Base-by-base conservation (phyloP, 2,888 invertebrate genomes). In the Osmoderma eremita region DNA sequence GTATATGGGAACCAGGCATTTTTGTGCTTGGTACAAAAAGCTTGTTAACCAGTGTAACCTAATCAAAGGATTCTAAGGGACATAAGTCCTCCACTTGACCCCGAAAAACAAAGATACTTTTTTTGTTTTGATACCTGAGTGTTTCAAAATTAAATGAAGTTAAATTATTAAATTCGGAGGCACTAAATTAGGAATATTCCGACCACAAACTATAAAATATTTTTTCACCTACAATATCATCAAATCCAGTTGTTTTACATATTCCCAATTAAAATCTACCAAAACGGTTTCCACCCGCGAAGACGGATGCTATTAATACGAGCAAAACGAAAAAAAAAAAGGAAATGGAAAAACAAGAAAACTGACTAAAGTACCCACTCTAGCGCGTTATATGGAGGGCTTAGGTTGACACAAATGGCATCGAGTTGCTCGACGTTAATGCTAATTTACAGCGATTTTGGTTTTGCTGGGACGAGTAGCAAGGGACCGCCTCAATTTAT, bases 371-470 rank as follows among this genome's bases (percentile, higher is more conserved):
- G 45, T 48, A 61, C 45, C 30, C 48, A 45, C 45, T 61, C 58
- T 41, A 36, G 15, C 58, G 58, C 38, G 48, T 70, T 70, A 67
- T 63, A 62, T 65, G 63, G 80, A 80, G 79, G 80, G 80, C 75
- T 80, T 78, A 78, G 78, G 77, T 78, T 79, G 80, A 81, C 81
- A 79, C 80, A 80, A 81, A 80, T 80, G 79, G 78, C 81, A 78
- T 78, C 75, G 78, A 79, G 79, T 80, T 79, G 30, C 53, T 45
- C 53, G 80, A 81, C 80, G 79, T 79, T 81, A 81, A 81, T 81
- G 80, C 81, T 80, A 80, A 81, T 81, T 81, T 81, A 81, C 80
- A 80, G 76, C 80, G 80, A 80, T 80, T 81, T 77, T 76, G 75
- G 75, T 76, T 77, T 69, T 73, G 75, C 71, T 74, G 75, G 75